Evolutionary conservation across 2,797 vertebrate genomes (phyloP).

Genomic region (Huso huso): DNA sequence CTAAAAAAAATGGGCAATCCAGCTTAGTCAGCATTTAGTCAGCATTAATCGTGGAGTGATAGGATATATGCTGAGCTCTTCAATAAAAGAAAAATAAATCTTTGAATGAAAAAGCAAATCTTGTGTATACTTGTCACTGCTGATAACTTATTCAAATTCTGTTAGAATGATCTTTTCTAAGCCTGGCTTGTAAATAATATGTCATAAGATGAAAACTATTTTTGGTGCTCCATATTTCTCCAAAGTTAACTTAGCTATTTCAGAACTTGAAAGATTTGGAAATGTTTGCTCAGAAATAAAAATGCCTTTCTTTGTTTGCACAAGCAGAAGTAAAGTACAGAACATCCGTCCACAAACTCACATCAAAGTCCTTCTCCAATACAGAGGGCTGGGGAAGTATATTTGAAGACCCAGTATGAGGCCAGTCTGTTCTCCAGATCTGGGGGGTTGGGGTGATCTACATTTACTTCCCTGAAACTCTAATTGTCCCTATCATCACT

Average conservation of each 20-base stretch:
- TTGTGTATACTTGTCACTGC: too few species aligned
- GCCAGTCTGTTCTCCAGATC: slow-evolving; percentile 49
- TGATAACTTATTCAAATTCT: too few species aligned
- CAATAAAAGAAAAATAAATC: too few species aligned
- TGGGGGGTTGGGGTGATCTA: slow-evolving; percentile 22
- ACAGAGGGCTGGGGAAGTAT: slow-evolving; percentile 55
- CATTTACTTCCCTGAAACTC: slow-evolving; percentile 33
- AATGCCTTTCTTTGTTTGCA: slow-evolving; percentile 65
- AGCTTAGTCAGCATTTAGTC: too few species aligned
- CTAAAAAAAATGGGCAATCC: too few species aligned
- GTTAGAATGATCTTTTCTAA: too few species aligned
- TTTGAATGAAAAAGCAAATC: too few species aligned
- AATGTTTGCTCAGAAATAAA: slow-evolving; percentile 60
- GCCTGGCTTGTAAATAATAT: neutral
- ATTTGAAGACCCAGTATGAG: slow-evolving; percentile 76
- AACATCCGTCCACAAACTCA: slow-evolving; percentile 59
- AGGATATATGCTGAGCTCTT: too few species aligned
- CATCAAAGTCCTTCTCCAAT: slow-evolving; percentile 68
- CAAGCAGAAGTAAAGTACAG: slow-evolving; percentile 58
- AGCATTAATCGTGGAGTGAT: too few species aligned
- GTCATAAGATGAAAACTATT: slow-evolving; percentile 2
- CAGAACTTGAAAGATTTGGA: slow-evolving; percentile 53
- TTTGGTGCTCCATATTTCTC: slow-evolving; percentile 23
- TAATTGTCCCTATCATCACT: slow-evolving; percentile 38
- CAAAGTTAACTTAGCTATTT: slow-evolving; percentile 38